phyloP scores from a whole-genome alignment of 2,888 invertebrate species.

The Meliscaeva auricollis region DNA sequence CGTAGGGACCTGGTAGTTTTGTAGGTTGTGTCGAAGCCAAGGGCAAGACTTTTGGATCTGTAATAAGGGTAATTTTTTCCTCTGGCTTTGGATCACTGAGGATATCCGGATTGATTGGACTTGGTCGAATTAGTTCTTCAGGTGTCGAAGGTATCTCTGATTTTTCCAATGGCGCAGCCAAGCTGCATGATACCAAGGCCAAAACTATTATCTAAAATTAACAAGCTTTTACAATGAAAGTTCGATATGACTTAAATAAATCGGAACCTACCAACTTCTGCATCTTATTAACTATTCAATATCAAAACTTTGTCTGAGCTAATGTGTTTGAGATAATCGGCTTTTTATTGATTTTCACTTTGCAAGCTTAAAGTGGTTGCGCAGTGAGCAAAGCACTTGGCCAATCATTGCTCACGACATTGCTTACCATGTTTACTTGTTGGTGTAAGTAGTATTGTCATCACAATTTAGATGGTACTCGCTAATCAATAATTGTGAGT shows the following conservation, averaged over 20 bases:
- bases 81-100: slow-evolving; percentile 79
- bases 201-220: slow-evolving; percentile 78
- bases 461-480: slow-evolving; percentile 59
- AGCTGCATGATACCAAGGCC: slow-evolving; percentile 77
- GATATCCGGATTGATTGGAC: slow-evolving; percentile 81
- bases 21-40: neutral
- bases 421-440: slow-evolving; percentile 27
- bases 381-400: slow-evolving; percentile 20
- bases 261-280: slow-evolving; percentile 53
- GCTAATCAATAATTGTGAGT: slow-evolving; percentile 66
- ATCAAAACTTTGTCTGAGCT: slow-evolving; percentile 57
- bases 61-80: slow-evolving; percentile 77
- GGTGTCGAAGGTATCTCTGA: slow-evolving; percentile 34
- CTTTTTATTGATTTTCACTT: slow-evolving; percentile 71
- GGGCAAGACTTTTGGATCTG: slow-evolving; percentile 73
- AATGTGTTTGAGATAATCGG: slow-evolving; percentile 20
- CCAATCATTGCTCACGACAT: slow-evolving; percentile 54
- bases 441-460: slow-evolving; percentile 49
- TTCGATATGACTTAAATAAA: neutral
- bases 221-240: neutral
- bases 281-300: slow-evolving; percentile 54
- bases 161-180: slow-evolving; percentile 78
- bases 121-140: slow-evolving; percentile 76
- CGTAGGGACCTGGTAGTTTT: slow-evolving; percentile 43
- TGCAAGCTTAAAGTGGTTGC: slow-evolving; percentile 35